Conservation (phyloP, 2,888 invertebrate genomes). For the Chrysina gloriosa region DNA sequence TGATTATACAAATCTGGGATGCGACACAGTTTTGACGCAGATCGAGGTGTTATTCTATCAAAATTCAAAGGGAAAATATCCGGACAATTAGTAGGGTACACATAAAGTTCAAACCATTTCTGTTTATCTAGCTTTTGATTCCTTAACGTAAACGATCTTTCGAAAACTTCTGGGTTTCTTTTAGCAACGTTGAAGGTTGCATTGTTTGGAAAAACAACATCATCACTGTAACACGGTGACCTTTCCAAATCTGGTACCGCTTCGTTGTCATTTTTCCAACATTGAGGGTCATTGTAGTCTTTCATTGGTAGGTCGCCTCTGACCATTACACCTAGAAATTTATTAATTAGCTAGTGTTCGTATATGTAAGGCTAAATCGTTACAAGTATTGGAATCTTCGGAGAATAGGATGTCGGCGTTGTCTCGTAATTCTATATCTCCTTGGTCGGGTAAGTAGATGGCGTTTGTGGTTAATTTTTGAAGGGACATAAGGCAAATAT, state of each 20-base stretch:
- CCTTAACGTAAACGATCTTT: no score
- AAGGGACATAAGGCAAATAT: conserved; percentile 36
- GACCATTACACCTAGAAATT: conserved; percentile 27
- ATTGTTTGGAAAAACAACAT: conserved; percentile 42
- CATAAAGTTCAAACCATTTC: no score
- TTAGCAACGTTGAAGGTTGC: conserved; percentile 35
- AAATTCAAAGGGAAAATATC: no score
- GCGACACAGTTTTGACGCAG: background rate
- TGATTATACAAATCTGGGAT: background rate
- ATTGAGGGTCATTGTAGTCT: conserved; percentile 20
- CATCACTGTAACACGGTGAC: conserved; percentile 40
- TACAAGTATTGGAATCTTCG: conserved; percentile 28
- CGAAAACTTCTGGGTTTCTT: no score
- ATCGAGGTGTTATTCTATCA: no score
- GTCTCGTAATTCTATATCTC: conserved; percentile 28
- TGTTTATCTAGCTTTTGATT: background rate
- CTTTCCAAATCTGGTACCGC: conserved; percentile 42
- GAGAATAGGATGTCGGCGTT: conserved; percentile 27
- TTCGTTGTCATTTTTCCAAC: conserved; percentile 36
- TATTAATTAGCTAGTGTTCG: background rate
- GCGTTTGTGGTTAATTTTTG: conserved; percentile 29
- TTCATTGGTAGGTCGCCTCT: conserved; percentile 4
- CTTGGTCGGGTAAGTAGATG: conserved; percentile 29
- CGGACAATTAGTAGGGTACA: no score
- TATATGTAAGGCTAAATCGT: background rate